phyloP scores from a whole-genome alignment of 2,797 vertebrate species.

The Phrynocephalus vlangalii region DNA sequence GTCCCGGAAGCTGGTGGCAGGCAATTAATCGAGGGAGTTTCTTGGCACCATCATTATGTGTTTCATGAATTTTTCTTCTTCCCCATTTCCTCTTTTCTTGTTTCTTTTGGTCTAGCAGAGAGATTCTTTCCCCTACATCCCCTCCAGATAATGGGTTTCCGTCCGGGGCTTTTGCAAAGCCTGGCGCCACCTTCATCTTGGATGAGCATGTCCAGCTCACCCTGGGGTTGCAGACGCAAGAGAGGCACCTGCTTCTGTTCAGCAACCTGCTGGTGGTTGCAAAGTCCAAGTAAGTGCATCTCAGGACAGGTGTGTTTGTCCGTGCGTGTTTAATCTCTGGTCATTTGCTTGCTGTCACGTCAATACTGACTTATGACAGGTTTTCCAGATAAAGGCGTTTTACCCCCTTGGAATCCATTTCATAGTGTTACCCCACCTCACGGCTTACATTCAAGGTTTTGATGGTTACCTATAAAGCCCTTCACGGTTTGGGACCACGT shows the following conservation, averaged over 20 bases:
- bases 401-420: too few relatives aligned
- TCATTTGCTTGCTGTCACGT: too few relatives aligned
- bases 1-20: too few relatives aligned
- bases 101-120: constrained; percentile 52
- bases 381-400: too few relatives aligned
- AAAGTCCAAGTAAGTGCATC: constrained; percentile 86
- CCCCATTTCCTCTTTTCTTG: not conserved
- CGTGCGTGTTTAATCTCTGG: too few relatives aligned
- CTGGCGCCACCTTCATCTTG: constrained; percentile 77
- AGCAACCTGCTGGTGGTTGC: constrained; percentile 84
- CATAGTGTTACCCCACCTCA: too few relatives aligned
- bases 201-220: constrained; percentile 86
- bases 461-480: too few relatives aligned
- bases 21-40: too few relatives aligned
- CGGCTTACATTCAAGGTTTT: too few relatives aligned
- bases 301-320: not conserved
- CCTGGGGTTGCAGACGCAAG: constrained; percentile 86
- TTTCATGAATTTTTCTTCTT: not conserved
- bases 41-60: too few relatives aligned
- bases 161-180: constrained; percentile 68
- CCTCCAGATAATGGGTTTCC: constrained; percentile 69
- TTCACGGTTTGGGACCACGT: not conserved
- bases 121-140: constrained; percentile 63
- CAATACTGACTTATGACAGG: too few relatives aligned
- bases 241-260: constrained; percentile 88